phyloP scores from a whole-genome alignment of 2,888 invertebrate species.

The Iselma pallidipennis region DNA sequence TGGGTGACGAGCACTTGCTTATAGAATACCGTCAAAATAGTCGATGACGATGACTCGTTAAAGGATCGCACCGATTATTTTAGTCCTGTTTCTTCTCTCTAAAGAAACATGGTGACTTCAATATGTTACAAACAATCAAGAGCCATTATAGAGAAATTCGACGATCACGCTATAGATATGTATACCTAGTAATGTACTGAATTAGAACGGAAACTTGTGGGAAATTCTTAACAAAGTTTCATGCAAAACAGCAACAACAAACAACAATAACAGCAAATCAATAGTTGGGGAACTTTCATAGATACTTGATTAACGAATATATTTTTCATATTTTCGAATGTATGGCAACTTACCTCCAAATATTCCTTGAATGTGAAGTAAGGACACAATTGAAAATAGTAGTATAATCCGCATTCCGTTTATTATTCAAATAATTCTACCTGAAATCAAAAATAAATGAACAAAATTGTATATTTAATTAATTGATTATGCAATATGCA shows the following conservation, averaged over 20 bases:
- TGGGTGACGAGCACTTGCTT: no score
- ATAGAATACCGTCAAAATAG: no score
- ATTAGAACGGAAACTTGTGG: background rate
- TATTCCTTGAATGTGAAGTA: background rate
- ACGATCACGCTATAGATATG: background rate
- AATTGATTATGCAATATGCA: background rate
- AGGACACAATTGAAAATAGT: slow-evolving; percentile 6
- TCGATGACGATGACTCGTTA: no score
- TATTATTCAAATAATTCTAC: slow-evolving; percentile 34
- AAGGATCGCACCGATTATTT: no score
- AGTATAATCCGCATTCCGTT: slow-evolving; percentile 28
- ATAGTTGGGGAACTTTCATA: background rate
- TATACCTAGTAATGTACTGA: background rate
- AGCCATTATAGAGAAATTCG: background rate
- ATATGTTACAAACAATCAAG: background rate
- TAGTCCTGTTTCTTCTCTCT: no score
- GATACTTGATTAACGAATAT: background rate
- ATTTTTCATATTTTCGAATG: background rate
- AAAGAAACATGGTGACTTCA: no score
- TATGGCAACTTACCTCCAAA: slow-evolving; percentile 6
- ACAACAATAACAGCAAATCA: background rate
- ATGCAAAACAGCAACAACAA: background rate
- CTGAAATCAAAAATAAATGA: slow-evolving; percentile 30
- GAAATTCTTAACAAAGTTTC: background rate
- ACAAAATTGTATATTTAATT: background rate